phyloP scores from a whole-genome alignment of 1,140 invertebrate species.

The Drosophila mojavensis region DNA sequence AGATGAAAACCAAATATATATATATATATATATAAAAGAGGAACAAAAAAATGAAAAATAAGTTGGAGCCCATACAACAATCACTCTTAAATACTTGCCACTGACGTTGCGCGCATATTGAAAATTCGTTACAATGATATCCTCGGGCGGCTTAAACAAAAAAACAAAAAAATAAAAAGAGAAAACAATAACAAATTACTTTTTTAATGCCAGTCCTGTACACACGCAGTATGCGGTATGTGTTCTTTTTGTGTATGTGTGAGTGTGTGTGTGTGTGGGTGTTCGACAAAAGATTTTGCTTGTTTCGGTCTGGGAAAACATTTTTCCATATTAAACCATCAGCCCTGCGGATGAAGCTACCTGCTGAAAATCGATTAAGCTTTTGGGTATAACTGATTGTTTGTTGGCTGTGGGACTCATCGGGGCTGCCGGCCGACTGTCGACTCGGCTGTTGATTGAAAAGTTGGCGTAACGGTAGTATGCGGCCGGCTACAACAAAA shows the following conservation, averaged over 20 bases:
- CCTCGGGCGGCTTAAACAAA: slow-evolving; percentile 48
- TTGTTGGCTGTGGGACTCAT: slow-evolving; percentile 33
- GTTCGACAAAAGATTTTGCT: slow-evolving; percentile 53
- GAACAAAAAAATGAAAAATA: slow-evolving; percentile 1
- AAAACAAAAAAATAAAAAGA: slow-evolving; percentile 10
- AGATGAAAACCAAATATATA: slow-evolving; percentile 5
- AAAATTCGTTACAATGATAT: slow-evolving; percentile 61
- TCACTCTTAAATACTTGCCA: slow-evolving; percentile 58
- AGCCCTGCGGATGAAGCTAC: slow-evolving; percentile 46
- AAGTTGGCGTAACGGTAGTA: slow-evolving; percentile 37
- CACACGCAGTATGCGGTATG: slow-evolving; percentile 15
- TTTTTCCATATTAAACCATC: slow-evolving; percentile 56
- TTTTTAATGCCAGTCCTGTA: slow-evolving; percentile 54
- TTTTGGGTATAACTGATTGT: slow-evolving; percentile 60
- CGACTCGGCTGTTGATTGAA: slow-evolving; percentile 47
- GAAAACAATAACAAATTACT: slow-evolving; percentile 63
- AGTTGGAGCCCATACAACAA: slow-evolving; percentile 30
- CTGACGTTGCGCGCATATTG: slow-evolving; percentile 51
- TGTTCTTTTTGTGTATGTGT: slow-evolving; percentile 9
- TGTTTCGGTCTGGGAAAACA: slow-evolving; percentile 50
- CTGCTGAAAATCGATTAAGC: slow-evolving; percentile 65
- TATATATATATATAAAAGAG: neutral
- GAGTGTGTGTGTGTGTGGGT: slow-evolving; percentile 26
- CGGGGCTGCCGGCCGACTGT: neutral
- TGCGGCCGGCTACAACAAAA: slow-evolving; percentile 5